These are phyloP conservation scores for Panopea generosa DNA, from an alignment of 2,888 invertebrate species.

Conservation along the genomic window DNA sequence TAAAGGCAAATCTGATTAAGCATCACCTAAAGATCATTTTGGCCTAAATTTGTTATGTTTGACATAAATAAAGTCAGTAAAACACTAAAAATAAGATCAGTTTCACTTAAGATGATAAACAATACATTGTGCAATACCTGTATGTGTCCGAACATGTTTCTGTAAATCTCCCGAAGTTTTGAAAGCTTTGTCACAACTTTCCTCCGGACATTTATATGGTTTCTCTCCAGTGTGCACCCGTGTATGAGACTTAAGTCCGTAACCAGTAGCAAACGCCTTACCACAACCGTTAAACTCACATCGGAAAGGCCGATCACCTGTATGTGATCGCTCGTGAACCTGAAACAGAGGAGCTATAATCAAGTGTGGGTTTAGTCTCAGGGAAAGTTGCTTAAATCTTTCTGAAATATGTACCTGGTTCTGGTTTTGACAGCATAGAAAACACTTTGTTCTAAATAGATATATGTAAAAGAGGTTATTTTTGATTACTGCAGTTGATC, in stretches of 20 bases:
- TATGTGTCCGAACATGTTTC: constrained; percentile 88
- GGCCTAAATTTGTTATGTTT: too few relatives aligned
- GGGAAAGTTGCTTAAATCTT: too few relatives aligned
- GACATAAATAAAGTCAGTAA: too few relatives aligned
- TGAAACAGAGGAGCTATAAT: constrained; percentile 62
- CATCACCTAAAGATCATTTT: too few relatives aligned
- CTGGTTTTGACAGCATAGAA: background rate
- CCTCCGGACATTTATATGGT: constrained; percentile 87
- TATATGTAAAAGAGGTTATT: too few relatives aligned
- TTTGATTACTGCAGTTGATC: too few relatives aligned
- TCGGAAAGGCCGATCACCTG: constrained; percentile 85
- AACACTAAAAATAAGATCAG: too few relatives aligned
- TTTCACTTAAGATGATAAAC: too few relatives aligned
- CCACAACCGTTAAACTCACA: constrained; percentile 84
- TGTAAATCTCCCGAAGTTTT: constrained; percentile 88
- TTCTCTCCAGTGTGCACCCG: constrained; percentile 88
- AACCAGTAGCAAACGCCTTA: constrained; percentile 86
- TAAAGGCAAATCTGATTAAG: too few relatives aligned
- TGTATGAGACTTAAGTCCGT: constrained; percentile 87
- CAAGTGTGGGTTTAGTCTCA: too few relatives aligned
- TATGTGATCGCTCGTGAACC: constrained; percentile 86
- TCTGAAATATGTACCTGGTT: too few relatives aligned
- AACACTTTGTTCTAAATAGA: background rate
- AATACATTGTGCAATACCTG: too few relatives aligned
- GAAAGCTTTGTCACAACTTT: constrained; percentile 87